phyloP scores from a whole-genome alignment of 2,113 vertebrate genomes.

The Malaclemys terrapin region DNA sequence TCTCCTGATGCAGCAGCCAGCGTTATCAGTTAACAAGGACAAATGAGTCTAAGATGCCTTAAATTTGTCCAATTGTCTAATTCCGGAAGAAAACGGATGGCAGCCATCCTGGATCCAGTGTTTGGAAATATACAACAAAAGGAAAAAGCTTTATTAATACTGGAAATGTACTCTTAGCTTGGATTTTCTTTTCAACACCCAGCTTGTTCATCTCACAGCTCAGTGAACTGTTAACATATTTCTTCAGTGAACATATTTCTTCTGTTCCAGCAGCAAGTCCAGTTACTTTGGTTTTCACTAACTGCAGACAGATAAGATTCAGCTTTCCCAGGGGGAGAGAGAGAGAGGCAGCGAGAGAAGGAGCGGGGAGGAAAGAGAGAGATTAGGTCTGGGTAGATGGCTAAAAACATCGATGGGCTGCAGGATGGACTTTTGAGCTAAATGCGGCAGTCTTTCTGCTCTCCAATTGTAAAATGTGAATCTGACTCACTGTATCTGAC shows the following conservation, averaged over 20 bases:
- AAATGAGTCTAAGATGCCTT: slow-evolving; percentile 42
- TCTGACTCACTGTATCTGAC: background rate
- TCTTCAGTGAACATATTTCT: slow-evolving; percentile 75
- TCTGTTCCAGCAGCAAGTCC: slow-evolving; percentile 77
- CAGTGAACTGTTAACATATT: slow-evolving; percentile 82
- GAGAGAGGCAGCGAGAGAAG: background rate
- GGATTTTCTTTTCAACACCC: slow-evolving; percentile 77
- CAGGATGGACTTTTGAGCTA: background rate
- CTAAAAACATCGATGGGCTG: fast-evolving
- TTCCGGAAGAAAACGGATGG: slow-evolving; percentile 71
- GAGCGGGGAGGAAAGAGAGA: background rate
- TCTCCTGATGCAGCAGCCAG: slow-evolving; percentile 38
- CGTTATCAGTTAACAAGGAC: slow-evolving; percentile 44
- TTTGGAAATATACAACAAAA: slow-evolving; percentile 78
- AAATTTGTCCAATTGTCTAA: slow-evolving; percentile 71
- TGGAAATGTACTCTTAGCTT: slow-evolving; percentile 76
- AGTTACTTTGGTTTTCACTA: slow-evolving; percentile 67
- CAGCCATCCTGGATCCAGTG: slow-evolving; percentile 58
- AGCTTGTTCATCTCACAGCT: slow-evolving; percentile 86
- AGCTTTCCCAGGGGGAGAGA: slow-evolving; percentile 47
- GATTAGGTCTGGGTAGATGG: background rate
- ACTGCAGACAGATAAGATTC: slow-evolving; percentile 75
- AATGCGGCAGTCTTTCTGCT: background rate
- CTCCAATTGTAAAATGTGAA: background rate
- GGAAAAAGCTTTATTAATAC: slow-evolving; percentile 78